Evolutionary conservation across 2,888 invertebrate genomes (phyloP).

Genomic region (Keiferia lycopersicella): DNA sequence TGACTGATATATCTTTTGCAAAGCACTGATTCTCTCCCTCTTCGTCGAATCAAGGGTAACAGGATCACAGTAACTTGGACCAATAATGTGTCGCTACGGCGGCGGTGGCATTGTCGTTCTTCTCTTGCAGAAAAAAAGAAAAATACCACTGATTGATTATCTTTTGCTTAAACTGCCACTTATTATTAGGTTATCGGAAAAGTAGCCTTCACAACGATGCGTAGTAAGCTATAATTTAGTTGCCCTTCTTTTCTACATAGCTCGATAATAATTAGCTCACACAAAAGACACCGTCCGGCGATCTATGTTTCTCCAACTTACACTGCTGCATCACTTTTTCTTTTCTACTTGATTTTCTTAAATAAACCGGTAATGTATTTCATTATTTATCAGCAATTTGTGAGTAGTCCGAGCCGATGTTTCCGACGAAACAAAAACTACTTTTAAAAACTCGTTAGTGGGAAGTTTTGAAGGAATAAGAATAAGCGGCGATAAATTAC

Average conservation of each 20-base stretch:
- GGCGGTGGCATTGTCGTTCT: no score
- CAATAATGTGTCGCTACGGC: no score
- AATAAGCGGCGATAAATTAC: constrained; percentile 44
- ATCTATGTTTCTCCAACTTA: background rate
- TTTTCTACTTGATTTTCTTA: background rate
- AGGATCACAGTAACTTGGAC: no score
- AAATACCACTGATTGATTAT: no score
- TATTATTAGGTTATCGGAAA: background rate
- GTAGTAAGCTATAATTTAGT: background rate
- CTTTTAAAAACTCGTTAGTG: constrained; percentile 43
- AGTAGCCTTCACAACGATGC: background rate
- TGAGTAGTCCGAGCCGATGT: constrained; percentile 4
- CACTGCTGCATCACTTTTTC: background rate
- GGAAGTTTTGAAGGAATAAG: constrained; percentile 39
- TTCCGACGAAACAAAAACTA: constrained; percentile 35
- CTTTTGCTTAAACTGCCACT: background rate
- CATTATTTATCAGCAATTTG: background rate
- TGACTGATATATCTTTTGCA: background rate
- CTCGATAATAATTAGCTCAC: background rate
- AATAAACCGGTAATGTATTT: background rate
- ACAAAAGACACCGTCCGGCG: background rate
- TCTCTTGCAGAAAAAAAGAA: no score
- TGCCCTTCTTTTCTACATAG: background rate
- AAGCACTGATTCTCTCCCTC: no score
- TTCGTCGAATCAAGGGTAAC: no score